These are phyloP conservation scores for Chlorops oryzae DNA, from an alignment of 1,140 invertebrate genomes.

Conservation along the genomic window DNA sequence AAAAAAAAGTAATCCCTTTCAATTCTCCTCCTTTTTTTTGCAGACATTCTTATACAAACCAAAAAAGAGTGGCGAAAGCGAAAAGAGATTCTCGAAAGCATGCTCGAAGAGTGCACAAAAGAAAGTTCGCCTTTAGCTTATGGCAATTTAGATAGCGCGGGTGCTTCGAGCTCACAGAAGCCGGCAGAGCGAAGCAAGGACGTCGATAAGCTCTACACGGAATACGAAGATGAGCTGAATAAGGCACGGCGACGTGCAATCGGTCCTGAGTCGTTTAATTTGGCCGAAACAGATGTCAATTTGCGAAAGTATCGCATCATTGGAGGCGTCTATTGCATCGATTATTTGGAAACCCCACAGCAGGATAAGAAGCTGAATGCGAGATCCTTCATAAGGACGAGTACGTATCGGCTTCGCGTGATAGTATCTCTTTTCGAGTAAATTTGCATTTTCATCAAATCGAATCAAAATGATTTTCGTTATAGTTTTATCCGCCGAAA, in stretches of 20 bases:
- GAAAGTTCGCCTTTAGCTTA: constrained; percentile 31
- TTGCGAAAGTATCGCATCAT: constrained; percentile 60
- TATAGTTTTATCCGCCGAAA: constrained; percentile 61
- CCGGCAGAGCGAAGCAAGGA: constrained; percentile 29
- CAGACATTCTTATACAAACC: constrained; percentile 41
- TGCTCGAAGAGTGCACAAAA: constrained; percentile 33
- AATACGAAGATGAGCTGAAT: constrained; percentile 46
- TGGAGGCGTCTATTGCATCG: constrained; percentile 59
- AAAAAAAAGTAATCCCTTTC: background rate
- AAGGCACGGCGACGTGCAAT: constrained; percentile 37
- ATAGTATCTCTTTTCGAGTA: too few relatives aligned
- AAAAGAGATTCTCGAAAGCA: constrained; percentile 42
- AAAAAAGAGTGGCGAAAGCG: constrained; percentile 46
- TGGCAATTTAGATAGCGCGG: constrained; percentile 32
- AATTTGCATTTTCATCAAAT: too few relatives aligned
- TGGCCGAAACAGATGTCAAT: constrained; percentile 56
- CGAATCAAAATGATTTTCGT: too few relatives aligned
- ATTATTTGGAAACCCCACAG: constrained; percentile 60
- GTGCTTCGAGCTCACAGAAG: constrained; percentile 27
- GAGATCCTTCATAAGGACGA: constrained; percentile 37
- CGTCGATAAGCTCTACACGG: constrained; percentile 42
- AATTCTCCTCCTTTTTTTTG: background rate
- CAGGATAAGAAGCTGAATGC: constrained; percentile 52
- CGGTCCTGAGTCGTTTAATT: constrained; percentile 31
- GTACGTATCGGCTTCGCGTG: constrained; percentile 23